Evolutionary conservation across 53 echinoderm and acorn worm genomes (phyloP).

Genomic region (Holothuria scabra): DNA sequence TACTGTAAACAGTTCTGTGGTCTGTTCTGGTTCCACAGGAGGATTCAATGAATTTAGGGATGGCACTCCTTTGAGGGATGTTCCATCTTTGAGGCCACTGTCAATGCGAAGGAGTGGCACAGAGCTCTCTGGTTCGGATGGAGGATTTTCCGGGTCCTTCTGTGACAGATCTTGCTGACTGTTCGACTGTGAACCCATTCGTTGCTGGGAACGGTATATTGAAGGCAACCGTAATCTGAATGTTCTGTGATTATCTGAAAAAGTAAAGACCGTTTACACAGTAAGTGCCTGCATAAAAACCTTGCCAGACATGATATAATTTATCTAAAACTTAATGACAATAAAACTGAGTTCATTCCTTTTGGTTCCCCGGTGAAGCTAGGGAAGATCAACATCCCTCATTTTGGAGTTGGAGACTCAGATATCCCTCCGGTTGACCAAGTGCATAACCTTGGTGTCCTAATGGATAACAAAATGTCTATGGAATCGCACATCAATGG

Average conservation of each 20-base stretch:
- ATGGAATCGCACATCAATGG: too few species aligned
- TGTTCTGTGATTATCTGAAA: conserved; percentile 93
- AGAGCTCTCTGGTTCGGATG: conserved; percentile 74
- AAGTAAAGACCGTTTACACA: neutral
- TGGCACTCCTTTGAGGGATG: conserved; percentile 50
- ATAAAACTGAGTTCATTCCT: too few species aligned
- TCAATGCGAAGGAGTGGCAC: conserved; percentile 70
- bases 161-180: conserved; percentile 52
- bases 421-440: too few species aligned
- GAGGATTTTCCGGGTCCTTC: conserved; percentile 49
- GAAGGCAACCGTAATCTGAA: conserved; percentile 92
- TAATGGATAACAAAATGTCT: too few species aligned
- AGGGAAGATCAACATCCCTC: too few species aligned
- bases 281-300: too few species aligned
- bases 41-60: conserved; percentile 46
- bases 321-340: too few species aligned
- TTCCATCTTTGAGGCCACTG: conserved; percentile 53
- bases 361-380: too few species aligned
- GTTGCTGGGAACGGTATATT: conserved; percentile 71
- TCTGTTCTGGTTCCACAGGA: neutral
- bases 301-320: too few species aligned
- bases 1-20: conserved; percentile 24
- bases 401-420: too few species aligned
- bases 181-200: conserved; percentile 41
- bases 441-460: too few species aligned